Percentiles rank a stretch among this genome's conserved stretches.
Evolutionary conservation across 2,888 invertebrate species (phyloP).

Genomic region (Netelia melanura): DNA sequence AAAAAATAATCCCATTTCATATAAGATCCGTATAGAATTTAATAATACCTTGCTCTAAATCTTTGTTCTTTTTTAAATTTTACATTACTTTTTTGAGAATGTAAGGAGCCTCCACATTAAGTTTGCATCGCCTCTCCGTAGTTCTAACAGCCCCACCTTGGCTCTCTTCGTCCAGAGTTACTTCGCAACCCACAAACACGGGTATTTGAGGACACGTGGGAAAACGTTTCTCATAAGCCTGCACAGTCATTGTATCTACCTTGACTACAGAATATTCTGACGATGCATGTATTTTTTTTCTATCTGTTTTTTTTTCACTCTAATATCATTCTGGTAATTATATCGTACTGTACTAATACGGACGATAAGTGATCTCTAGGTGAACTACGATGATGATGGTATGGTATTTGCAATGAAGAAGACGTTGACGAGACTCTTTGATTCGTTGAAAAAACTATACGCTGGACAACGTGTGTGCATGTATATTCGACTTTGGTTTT

Average conservation of each 20-base stretch:
- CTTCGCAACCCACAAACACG: slow-evolving; percentile 95
- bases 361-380: slow-evolving; percentile 43
- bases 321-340: neutral
- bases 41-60: slow-evolving; percentile 9
- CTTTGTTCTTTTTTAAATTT: slow-evolving; percentile 1
- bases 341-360: slow-evolving; percentile 41
- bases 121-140: slow-evolving; percentile 94
- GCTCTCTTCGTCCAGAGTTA: slow-evolving; percentile 91
- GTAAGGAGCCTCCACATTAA: slow-evolving; percentile 97
- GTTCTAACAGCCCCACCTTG: slow-evolving; percentile 92
- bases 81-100: slow-evolving; percentile 93
- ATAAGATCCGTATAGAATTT: neutral
- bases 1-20: slow-evolving; percentile 69
- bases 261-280: neutral
- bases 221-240: slow-evolving; percentile 98
- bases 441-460: slow-evolving; percentile 9
- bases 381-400: slow-evolving; percentile 42
- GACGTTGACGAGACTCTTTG: neutral
- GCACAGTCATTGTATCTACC: slow-evolving; percentile 67
- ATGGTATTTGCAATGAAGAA: neutral
- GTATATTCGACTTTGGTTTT: slow-evolving; percentile 17
- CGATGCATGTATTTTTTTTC: slow-evolving; percentile 2
- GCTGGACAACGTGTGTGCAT: slow-evolving; percentile 34
- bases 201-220: slow-evolving; percentile 98
- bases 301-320: neutral